Percentiles rank a stretch among this genome's conserved stretches.
phyloP scores from a whole-genome alignment of 2,113 vertebrate species.

The Glaucidium brasilianum region DNA sequence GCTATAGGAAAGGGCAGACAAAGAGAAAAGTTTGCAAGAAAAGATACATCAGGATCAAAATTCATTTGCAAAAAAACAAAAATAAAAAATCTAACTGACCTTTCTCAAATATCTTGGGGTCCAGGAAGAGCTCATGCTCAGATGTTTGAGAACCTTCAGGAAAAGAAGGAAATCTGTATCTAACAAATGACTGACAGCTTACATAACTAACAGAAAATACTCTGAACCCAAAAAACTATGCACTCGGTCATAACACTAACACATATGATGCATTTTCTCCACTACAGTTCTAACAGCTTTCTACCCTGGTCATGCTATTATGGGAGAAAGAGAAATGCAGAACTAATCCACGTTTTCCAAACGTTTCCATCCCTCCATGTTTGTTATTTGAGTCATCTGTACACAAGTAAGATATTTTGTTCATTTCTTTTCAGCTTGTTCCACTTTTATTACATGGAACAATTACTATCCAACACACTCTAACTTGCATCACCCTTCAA shows the following conservation, averaged over 20 bases:
- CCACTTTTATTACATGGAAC: background rate
- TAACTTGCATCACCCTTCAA: background rate
- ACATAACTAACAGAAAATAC: background rate
- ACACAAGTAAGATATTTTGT: background rate
- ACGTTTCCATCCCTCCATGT: background rate
- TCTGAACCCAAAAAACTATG: background rate
- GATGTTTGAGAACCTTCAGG: slow-evolving; percentile 76
- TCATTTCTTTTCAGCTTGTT: background rate
- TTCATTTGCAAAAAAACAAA: background rate
- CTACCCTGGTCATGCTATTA: background rate
- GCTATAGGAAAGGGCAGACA: background rate
- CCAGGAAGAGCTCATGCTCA: slow-evolving; percentile 79
- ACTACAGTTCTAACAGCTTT: background rate
- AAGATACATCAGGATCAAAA: background rate
- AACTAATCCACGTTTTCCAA: background rate
- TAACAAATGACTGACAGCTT: background rate
- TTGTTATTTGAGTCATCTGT: background rate
- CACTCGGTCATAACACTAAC: background rate
- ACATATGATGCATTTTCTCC: background rate
- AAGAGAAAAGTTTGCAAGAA: background rate
- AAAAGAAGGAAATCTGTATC: slow-evolving; percentile 29
- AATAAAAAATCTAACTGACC: slow-evolving; percentile 56
- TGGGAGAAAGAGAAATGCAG: background rate
- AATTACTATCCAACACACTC: background rate
- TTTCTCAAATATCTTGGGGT: slow-evolving; percentile 83